Evolutionary conservation across 2,113 vertebrate genomes (phyloP).

Genomic region (Ibidorhyncha struthersii): DNA sequence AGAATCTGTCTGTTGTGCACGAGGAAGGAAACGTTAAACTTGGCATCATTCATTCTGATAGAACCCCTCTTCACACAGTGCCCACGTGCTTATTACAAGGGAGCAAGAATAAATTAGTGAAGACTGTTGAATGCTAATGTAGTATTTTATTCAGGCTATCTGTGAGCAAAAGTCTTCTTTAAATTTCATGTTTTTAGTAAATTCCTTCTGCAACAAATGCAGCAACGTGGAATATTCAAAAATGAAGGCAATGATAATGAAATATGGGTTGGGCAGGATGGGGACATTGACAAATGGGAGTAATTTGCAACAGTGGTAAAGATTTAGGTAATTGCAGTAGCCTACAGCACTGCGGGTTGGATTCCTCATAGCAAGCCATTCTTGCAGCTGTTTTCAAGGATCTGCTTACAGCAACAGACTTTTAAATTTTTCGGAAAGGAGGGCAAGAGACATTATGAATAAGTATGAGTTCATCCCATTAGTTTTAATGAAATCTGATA

Average conservation of each 20-base stretch:
- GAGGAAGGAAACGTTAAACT: background rate
- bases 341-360: background rate
- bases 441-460: background rate
- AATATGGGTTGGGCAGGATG: background rate
- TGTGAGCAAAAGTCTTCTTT: background rate
- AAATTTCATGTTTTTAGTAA: background rate
- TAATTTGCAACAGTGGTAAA: background rate
- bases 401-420: background rate
- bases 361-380: background rate
- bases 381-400: background rate
- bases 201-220: background rate
- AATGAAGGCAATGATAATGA: background rate
- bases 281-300: background rate
- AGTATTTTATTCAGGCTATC: background rate
- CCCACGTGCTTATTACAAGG: background rate
- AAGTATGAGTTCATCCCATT: background rate
- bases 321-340: background rate
- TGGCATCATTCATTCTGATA: background rate
- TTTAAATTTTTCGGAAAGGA: constrained; percentile 1
- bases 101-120: background rate
- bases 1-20: background rate
- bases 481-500: constrained; percentile 9
- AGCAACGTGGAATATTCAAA: background rate
- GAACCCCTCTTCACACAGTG: background rate
- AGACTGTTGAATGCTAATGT: background rate